Conservation (phyloP, 2,888 invertebrate species). For the Drosophila longiperda region DNA sequence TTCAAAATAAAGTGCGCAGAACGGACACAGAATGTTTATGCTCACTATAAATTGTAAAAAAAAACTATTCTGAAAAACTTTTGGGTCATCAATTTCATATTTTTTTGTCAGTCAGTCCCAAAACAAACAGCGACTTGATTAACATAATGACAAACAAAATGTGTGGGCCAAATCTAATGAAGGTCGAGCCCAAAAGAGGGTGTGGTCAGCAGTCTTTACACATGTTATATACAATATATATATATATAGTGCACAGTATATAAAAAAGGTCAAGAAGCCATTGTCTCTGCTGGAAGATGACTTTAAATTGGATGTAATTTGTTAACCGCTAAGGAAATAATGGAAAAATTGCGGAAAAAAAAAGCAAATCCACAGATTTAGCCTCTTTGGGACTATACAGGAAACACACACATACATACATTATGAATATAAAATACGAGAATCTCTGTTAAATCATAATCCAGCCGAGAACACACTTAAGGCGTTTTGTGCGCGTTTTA, state of each 20-base stretch:
- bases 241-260: conserved; percentile 8
- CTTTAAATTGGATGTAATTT: conserved; percentile 59
- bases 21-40: not conserved
- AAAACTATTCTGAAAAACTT: conserved; percentile 32
- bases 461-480: conserved; percentile 5
- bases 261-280: conserved; percentile 64
- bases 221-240: conserved; percentile 16
- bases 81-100: conserved; percentile 42
- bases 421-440: conserved; percentile 6
- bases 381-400: conserved; percentile 34
- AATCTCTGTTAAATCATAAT: conserved; percentile 48
- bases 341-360: conserved; percentile 30
- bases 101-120: conserved; percentile 22
- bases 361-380: conserved; percentile 24
- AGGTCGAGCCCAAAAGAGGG: conserved; percentile 7
- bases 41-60: conserved; percentile 8
- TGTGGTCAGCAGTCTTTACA: conserved; percentile 22
- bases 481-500: conserved; percentile 36
- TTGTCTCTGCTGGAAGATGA: conserved; percentile 53
- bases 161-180: conserved; percentile 30
- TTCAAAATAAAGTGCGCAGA: conserved; percentile 12
- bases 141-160: conserved; percentile 58
- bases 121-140: conserved; percentile 44
- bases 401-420: not conserved
- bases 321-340: conserved; percentile 35